Evolutionary conservation across 92 coral and sea anemone species (phyloP), one percentile per base, ranked within the genome.

Genomic region (Umimayanthus kanabou): DNA sequence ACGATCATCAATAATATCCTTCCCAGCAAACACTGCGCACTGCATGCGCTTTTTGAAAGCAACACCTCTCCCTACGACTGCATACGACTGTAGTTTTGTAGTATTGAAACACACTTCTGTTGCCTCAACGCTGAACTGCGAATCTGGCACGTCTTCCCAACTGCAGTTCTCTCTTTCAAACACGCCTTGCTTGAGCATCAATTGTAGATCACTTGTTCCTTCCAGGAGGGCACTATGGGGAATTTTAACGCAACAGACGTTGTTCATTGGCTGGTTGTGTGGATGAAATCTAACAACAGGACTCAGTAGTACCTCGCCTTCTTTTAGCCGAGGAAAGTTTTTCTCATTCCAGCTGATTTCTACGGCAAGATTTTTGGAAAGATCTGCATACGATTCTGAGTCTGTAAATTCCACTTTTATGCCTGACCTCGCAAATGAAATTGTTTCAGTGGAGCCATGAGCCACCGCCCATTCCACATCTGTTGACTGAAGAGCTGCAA

Each of bases 11-110:
- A 37, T 85, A 58, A 47, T 87, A 55, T 88, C 92, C 77, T 79
- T 82, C 29, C 76, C 93, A 67, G 90, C 98, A 94, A 93, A 93
- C 70, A 89, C 89, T 3, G 92, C 95, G 90, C 94, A 89, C 82
- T 91, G 88, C 87, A 94, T 83, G 30, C 95, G 91, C 90, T 94
- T 94, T 82, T 88, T 93, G 28, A 90, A 78, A 67, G 85, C 89
- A 70, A 87, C 87, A 0, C 39, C 18, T 23, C 87, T 72, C 18
- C 93, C 94, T 57, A 91, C 90, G 29, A 93, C 90, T 29, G 81
- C 87, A 61, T 81, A 90, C n/a, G 90, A 82, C 9, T 43, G 87
- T 29, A 94, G 90, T 25, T 84, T 76, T 50, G 57, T 55, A 18
- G 72, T 92, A 1, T 29, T 69, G 49, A 91, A 89, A 80, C 88